Conservation (phyloP, 92 coral and sea anemone genomes). For the Zoanthus solanderi region DNA sequence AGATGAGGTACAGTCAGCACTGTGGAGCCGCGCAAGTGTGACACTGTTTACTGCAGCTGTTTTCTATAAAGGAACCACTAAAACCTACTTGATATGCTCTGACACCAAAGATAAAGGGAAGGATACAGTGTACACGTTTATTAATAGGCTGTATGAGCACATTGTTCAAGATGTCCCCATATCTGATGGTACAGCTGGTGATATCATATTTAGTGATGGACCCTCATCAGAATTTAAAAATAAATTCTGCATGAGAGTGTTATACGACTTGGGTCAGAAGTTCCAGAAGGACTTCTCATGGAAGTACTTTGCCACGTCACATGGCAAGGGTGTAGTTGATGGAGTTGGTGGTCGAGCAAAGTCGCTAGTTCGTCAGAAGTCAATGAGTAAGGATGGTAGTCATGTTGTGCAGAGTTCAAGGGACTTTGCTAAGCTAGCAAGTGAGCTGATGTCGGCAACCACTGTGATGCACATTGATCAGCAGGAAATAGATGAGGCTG, state of each 20-base stretch:
- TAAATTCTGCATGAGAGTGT: constrained; percentile 55
- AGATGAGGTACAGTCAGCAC: neutral
- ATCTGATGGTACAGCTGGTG: constrained; percentile 7
- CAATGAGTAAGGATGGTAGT: constrained; percentile 33
- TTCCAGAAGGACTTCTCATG: constrained; percentile 60
- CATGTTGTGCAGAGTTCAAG: constrained; percentile 50
- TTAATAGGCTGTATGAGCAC: constrained; percentile 39
- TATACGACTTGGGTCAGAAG: constrained; percentile 44
- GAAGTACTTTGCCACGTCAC: constrained; percentile 59
- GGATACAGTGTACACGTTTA: constrained; percentile 51
- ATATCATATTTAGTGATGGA: neutral
- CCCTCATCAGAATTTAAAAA: constrained; percentile 51
- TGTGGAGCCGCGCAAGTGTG: neutral
- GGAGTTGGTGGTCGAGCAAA: constrained; percentile 66
- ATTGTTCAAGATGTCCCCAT: constrained; percentile 31
- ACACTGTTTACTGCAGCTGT: neutral
- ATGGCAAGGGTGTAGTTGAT: constrained; percentile 63
- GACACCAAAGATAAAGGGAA: constrained; percentile 24
- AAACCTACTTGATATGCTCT: neutral
- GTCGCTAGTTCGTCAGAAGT: constrained; percentile 59
- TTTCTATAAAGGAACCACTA: neutral
- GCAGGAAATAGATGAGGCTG: constrained; percentile 45
- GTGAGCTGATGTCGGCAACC: constrained; percentile 52
- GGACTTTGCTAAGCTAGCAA: constrained; percentile 58
- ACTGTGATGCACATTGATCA: constrained; percentile 49